Conservation (phyloP, 2,888 invertebrate genomes). For the Ischnura elegans region DNA sequence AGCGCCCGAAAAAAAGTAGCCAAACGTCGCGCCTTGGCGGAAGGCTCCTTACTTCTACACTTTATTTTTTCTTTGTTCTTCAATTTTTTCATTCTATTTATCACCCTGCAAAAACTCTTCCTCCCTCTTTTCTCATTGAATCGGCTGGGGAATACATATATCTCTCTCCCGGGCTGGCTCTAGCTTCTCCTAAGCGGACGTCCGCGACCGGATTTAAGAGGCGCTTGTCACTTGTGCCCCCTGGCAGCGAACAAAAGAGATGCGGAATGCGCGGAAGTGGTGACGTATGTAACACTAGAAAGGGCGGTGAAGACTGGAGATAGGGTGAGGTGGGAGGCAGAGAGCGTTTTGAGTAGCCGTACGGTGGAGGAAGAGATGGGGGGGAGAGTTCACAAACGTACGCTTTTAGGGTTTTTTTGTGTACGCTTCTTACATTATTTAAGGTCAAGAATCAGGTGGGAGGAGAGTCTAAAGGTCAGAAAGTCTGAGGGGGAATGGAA, state of each 20-base stretch:
- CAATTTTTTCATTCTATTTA: not conserved
- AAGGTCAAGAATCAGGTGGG: not conserved
- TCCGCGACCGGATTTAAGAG: constrained; percentile 61
- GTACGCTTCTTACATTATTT: not conserved
- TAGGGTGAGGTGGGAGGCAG: not conserved
- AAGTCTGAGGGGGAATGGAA: not conserved
- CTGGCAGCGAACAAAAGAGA: constrained; percentile 57
- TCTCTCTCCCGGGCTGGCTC: constrained; percentile 38
- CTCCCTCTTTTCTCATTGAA: constrained; percentile 13
- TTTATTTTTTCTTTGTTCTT: not conserved
- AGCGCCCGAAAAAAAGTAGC: constrained; percentile 45
- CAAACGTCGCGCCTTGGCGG: not conserved
- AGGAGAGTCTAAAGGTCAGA: not conserved
- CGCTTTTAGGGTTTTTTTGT: not conserved
- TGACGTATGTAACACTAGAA: constrained; percentile 39
- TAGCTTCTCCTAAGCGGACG: constrained; percentile 63
- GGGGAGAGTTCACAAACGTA: not conserved
- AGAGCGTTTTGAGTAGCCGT: not conserved
- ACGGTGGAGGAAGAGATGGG: not conserved
- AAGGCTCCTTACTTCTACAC: not conserved
- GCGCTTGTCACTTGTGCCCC: constrained; percentile 40
- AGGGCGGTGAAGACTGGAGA: not conserved
- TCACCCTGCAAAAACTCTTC: too few species aligned
- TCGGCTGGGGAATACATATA: constrained; percentile 1
- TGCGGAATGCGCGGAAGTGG: constrained; percentile 47